Conservation (phyloP, 2,797 vertebrate species). For the Rhinatrema bivittatum region DNA sequence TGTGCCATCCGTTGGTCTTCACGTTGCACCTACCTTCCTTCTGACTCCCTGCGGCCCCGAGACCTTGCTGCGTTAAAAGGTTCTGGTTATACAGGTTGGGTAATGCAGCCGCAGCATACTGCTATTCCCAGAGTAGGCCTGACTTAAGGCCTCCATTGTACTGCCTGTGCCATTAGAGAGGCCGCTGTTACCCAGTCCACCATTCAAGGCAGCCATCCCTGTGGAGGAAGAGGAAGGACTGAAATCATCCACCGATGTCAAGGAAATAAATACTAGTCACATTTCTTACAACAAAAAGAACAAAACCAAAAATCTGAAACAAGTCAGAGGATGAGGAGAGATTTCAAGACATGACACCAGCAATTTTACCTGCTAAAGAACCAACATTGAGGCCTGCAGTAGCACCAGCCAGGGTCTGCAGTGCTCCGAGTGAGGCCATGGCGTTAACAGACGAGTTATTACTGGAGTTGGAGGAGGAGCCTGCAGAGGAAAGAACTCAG, state of each 20-base stretch:
- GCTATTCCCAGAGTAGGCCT: slow-evolving; percentile 97
- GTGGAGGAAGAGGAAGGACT: slow-evolving; percentile 1
- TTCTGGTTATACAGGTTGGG: slow-evolving; percentile 95
- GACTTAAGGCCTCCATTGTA: slow-evolving; percentile 92
- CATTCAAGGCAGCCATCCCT: slow-evolving; percentile 95
- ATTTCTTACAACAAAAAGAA: background rate
- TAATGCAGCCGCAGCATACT: slow-evolving; percentile 89
- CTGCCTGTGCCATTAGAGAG: slow-evolving; percentile 88
- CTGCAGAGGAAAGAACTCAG: slow-evolving; percentile 46
- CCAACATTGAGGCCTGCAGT: slow-evolving; percentile 87
- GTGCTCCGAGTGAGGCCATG: slow-evolving; percentile 86
- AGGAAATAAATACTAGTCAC: background rate
- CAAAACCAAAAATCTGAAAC: background rate
- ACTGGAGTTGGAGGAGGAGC: slow-evolving; percentile 87
- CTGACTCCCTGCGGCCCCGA: slow-evolving; percentile 92
- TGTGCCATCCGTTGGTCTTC: background rate
- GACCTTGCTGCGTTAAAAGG: slow-evolving; percentile 87
- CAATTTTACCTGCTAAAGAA: slow-evolving; percentile 80
- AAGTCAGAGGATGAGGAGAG: background rate
- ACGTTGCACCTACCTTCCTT: slow-evolving; percentile 77
- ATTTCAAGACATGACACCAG: background rate
- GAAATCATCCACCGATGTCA: background rate
- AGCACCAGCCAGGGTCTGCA: slow-evolving; percentile 86
- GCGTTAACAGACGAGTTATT: slow-evolving; percentile 86
- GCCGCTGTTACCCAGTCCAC: slow-evolving; percentile 76